Conservation (phyloP, 2,113 vertebrate species). For the Uria aalge region DNA sequence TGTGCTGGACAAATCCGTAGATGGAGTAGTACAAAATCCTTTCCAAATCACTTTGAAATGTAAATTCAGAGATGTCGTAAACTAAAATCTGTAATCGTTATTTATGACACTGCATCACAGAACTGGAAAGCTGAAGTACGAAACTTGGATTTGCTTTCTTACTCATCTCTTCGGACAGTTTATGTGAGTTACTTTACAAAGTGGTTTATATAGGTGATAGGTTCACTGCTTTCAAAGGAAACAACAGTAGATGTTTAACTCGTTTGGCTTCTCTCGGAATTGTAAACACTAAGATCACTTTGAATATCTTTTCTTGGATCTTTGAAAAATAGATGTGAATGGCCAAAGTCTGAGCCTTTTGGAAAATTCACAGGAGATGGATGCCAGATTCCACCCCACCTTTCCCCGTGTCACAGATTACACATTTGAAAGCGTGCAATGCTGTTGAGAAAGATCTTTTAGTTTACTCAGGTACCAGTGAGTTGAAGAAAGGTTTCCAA, state of each 20-base stretch:
- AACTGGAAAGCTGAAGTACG: not conserved
- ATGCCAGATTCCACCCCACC: not conserved
- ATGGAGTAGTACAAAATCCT: not conserved
- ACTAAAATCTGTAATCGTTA: not conserved
- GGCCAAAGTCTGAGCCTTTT: not conserved
- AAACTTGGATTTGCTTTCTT: not conserved
- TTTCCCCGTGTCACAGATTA: not conserved
- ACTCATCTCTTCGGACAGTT: not conserved
- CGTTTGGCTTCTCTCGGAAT: not conserved
- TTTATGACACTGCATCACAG: not conserved
- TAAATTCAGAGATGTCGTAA: not conserved
- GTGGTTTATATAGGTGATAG: not conserved
- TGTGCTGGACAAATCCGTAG: not conserved
- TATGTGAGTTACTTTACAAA: not conserved
- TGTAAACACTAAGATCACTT: not conserved
- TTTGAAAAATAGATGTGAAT: not conserved
- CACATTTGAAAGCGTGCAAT: not conserved
- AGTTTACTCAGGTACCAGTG: not conserved
- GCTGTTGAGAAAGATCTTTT: not conserved
- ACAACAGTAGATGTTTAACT: not conserved
- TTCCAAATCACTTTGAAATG: not conserved
- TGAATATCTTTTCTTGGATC: not conserved
- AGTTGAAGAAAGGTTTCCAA: not conserved
- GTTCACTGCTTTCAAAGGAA: not conserved
- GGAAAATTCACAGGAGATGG: not conserved